Evolutionary conservation across 2,888 invertebrate species (phyloP), one percentile per base, ranked within the genome.

Genomic region (Tribolium freemani): DNA sequence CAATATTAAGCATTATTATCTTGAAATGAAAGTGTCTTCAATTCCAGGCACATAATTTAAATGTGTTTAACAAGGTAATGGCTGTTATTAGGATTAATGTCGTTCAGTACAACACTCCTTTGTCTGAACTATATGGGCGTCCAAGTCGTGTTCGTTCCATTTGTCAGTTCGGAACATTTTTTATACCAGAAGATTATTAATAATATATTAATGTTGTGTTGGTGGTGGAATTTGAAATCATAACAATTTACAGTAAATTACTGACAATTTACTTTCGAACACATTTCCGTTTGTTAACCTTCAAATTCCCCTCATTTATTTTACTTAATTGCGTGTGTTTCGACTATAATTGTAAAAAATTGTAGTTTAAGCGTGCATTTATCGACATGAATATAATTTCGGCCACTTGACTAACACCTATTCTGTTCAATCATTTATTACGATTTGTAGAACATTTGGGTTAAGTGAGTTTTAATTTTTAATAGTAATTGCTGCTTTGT

Each of bases 401-500:
- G 48, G 66, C 45, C 61, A 61, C 61, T 70, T 61, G 70, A 70
- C 70, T 44, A 73, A 73, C 70, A 70, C 70, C 66, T 70, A 73
- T 31, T 72, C 72, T 45, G 30, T 53, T 69, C 63, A 54, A 74
- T 69, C 77, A 73, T 77, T 77, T 74, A 71, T 73, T 75, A 76
- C 69, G 76, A 76, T 75, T 77, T 73, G 75, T 69, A 48, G 71
- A 70, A 72, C 72, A 76, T 76, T 77, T 67, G 66, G 76, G 71
- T 76, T 75, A 77, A 77, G 75, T 76, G 76, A 58, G 71, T 70
- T 77, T 78, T 74, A 78, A 79, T 79, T 78, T 78, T 79, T 79
- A 77, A 79, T 79, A 78, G 72, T 79, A 78, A 79, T 77, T 73
- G 73, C 74, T 44, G 31, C 68, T 70, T 75, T 70, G 78, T 77